Evolutionary conservation across 2,113 vertebrate genomes (phyloP), one percentile per base, ranked within the genome.

Genomic region (Lepus europaeus): DNA sequence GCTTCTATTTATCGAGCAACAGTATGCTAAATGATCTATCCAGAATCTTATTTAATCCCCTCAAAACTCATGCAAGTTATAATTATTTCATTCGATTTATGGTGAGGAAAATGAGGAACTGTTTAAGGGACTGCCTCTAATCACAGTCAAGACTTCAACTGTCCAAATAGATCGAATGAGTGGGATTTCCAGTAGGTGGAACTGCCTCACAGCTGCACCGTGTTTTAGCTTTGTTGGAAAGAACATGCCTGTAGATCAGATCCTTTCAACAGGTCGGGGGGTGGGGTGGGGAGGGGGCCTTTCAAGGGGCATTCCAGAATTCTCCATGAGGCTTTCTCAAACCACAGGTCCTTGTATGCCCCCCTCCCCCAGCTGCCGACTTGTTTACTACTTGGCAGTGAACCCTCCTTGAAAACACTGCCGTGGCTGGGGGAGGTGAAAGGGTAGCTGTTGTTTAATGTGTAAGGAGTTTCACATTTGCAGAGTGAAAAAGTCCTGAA

Each of bases 201-300:
- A 31, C 3, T 79, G 31, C 31, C 63, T 33, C 11, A 5, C 1
- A 3, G 29, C 33, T 6, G 1, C 36, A 0, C 25, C 0, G 2
- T 6, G 25, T 12, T 72, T 11, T 5, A 1, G 1, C 25, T 73
- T 13, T 6, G 49, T 23, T 61, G 2, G 27, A 6, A 59, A 0
- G 2, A 22, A 56, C 0, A 0, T 5, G 31, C 12, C 45, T 59
- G 8, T 4, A 33, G 0, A 9, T 9, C 64, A 9, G 33, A 6
- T 31, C 4, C 6, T 2, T 25, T 59, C 45, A 8, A 19, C 1
- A 13, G 9, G 27, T 23, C 6, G 2, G 2, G 19, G 19, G 64
- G 5, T 1, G 10, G 33, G 17, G 33, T 27, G 0, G 1, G 0
- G 1, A 20, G 56, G 70, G 31, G 2, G 2, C 53, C 13, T 53